A percentile compares a stretch with the other conserved stretches of the same genome.
Conservation (phyloP, 2,113 vertebrate species). For the Paralichthys olivaceus region DNA sequence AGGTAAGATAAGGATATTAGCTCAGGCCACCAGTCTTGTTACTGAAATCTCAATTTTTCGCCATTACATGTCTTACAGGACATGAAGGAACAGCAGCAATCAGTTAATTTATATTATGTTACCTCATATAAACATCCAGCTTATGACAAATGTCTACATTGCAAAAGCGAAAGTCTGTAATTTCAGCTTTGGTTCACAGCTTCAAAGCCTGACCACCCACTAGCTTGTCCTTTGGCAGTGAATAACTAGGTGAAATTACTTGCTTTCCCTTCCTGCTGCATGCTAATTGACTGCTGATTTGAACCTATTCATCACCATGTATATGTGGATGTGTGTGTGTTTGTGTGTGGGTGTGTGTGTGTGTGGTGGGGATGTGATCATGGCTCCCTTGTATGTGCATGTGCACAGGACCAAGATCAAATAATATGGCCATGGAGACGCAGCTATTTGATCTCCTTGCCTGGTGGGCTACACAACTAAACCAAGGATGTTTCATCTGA, state of each 20-base stretch:
- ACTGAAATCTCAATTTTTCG: not conserved
- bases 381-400: not conserved
- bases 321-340: not conserved
- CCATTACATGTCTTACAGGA: not conserved
- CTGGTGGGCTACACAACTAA: slow-evolving; percentile 41
- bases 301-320: not conserved
- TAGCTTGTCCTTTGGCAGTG: not conserved
- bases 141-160: no score
- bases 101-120: not conserved
- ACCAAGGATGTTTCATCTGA: slow-evolving; percentile 43
- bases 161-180: not conserved
- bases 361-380: not conserved
- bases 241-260: not conserved
- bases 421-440: slow-evolving; percentile 15
- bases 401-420: slow-evolving; percentile 35
- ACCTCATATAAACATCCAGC: not conserved
- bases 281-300: not conserved
- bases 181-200: not conserved
- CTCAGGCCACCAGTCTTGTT: no score
- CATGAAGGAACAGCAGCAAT: not conserved
- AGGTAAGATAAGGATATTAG: no score
- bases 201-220: not conserved
- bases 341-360: not conserved
- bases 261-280: not conserved
- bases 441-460: slow-evolving; percentile 50